A percentile compares a stretch with the other conserved stretches of the same genome.
phyloP scores from a whole-genome alignment of 2,113 vertebrate genomes.

The Antidorcas marsupialis region DNA sequence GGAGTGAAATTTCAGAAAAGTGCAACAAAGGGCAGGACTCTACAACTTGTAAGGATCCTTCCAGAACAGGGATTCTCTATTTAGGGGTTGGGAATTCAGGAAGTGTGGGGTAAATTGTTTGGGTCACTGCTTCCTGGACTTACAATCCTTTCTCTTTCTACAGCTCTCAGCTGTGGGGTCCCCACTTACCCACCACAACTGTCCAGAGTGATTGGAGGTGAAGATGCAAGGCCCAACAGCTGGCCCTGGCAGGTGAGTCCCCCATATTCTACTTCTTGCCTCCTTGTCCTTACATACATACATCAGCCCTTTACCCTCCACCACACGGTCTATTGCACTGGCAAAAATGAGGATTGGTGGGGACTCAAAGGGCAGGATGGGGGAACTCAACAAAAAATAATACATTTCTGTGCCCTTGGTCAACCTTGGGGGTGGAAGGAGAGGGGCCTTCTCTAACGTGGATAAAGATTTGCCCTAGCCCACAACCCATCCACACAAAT shows the following conservation, averaged over 20 bases:
- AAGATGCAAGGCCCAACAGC: conserved; percentile 64
- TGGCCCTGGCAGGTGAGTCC: conserved; percentile 82
- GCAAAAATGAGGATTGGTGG: not conserved
- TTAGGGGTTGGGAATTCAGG: not conserved
- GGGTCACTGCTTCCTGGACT: not conserved
- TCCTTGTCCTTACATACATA: rapidly evolving
- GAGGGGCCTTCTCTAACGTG: not conserved
- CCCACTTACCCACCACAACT: conserved; percentile 16
- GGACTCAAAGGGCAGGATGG: not conserved
- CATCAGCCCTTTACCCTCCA: not conserved
- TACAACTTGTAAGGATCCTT: not conserved
- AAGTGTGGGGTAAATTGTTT: not conserved
- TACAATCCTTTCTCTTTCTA: not conserved
- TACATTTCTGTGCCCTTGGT: not conserved
- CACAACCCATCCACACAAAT: not conserved
- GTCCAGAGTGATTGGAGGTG: conserved; percentile 75
- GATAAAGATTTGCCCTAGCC: not conserved
- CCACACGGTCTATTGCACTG: not conserved
- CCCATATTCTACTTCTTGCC: not conserved
- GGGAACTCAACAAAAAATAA: not conserved
- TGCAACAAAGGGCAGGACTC: not conserved
- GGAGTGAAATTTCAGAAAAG: not conserved
- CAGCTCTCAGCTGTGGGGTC: conserved; percentile 67
- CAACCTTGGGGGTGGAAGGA: not conserved
- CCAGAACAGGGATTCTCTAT: not conserved